Percentiles rank a stretch among this genome's conserved stretches.
Conservation (phyloP, 2,797 vertebrate species). For the Jordanella pulchra region DNA sequence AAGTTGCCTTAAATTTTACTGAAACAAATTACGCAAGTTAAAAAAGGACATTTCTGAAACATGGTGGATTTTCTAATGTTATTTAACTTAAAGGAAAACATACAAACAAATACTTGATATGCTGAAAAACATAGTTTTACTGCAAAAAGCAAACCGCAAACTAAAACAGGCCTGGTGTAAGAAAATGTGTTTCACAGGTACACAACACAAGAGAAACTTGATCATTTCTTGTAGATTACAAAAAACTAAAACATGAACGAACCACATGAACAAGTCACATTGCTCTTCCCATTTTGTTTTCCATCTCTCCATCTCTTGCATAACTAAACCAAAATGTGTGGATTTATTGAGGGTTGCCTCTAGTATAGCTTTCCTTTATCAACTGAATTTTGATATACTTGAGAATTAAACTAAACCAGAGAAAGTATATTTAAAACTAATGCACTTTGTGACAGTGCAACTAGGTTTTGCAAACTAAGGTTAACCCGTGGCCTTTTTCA, state of each 20-base stretch:
- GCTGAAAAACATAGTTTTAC: background rate
- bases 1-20: background rate
- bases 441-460: background rate
- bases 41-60: too few relatives aligned
- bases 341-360: background rate
- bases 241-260: background rate
- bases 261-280: too few relatives aligned
- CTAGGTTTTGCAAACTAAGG: background rate
- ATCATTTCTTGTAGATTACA: background rate
- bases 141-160: background rate
- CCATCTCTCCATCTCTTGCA: background rate
- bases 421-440: background rate
- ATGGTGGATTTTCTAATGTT: too few relatives aligned
- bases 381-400: background rate
- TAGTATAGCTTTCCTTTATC: background rate
- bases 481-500: too few relatives aligned
- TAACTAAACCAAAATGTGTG: background rate
- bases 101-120: too few relatives aligned
- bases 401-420: background rate
- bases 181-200: too few relatives aligned
- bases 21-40: too few relatives aligned
- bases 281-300: background rate
- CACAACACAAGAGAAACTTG: background rate
- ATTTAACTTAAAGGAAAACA: too few relatives aligned
- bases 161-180: too few relatives aligned